Evolutionary conservation across 2,888 invertebrate genomes (phyloP), one percentile per base, ranked within the genome.

Genomic region (Leucoptera coffeella): DNA sequence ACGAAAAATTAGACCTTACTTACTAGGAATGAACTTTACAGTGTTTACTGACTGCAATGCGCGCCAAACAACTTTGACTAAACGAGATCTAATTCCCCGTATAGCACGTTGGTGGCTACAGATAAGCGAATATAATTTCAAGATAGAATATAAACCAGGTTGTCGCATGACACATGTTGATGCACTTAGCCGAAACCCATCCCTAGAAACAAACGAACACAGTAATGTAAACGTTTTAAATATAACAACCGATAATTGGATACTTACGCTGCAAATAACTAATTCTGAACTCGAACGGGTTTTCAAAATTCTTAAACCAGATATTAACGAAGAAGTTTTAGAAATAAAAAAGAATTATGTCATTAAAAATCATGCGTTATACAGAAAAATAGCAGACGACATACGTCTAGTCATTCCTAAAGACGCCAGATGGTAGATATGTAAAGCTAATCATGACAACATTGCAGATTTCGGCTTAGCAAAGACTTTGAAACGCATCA

Each of bases 41-140:
- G n/a, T n/a, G n/a, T n/a, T n/a, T n/a, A n/a, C n/a, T n/a, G n/a
- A 47, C 19, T 39, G 38, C 22, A 22, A 26, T 12, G 31, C 33
- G 2, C 26, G 33, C 3, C 32, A 28, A 8, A 29, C 33, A 2
- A 29, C 34, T 12, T 30, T 47, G 12, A 33, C 31, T 5, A 47
- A 45, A 32, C 38, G 35, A 22, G 38, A 42, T 15, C 22, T 42
- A 4, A 33, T 39, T 7, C 36, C 43, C 1, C 35, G 41, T 25
- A 41, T 50, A 12, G 45, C 48, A 5, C 29, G 45, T 12, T 50
- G 45, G 47, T 40, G 41, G n/a, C n/a, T n/a, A n/a, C n/a, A n/a
- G n/a, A n/a, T n/a, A n/a, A n/a, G n/a, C n/a, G n/a, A n/a, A n/a
- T 50, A 38, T 25, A 30, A 40, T 27, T 47, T 36, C 26, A 29